Evolutionary conservation across 2,113 vertebrate species (phyloP), one percentile per base, ranked within the genome.

Genomic region (Oreochromis spilurus): DNA sequence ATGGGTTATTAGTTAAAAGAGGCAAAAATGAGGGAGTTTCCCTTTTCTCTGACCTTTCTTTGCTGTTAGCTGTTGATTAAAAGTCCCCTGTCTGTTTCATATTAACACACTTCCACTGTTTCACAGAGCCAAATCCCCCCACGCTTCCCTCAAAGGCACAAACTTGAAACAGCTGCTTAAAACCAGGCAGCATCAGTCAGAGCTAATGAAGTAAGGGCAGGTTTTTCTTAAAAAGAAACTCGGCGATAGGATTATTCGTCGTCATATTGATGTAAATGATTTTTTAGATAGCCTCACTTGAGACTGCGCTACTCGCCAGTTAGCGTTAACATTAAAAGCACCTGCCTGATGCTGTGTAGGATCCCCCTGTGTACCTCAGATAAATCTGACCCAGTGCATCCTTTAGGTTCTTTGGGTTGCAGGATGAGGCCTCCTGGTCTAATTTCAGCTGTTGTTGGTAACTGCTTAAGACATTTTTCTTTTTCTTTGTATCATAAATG

Each of bases 61-160:
- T 54, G 3, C 48, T 72, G 16, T 43, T 67, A 48, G 16, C 52
- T 31, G 13, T 82, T 67, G 31, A 60, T 77, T 80, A 31, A 79
- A 82, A 70, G 34, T 45, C 40, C 36, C 79, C 70, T 21, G 24
- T 88, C 62, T 70, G 89, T 85, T 81, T 86, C 24, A 81, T 81
- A 80, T 85, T 70, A 82, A 50, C 43, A 52, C 72, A 50, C 72
- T 50, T 77, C 70, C 24, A 77, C 45, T 50, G 43, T 77, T 50
- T 50, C 70, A 50, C 24, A n/a, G 26, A 19, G 16, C 26, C 29
- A 50, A 19, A 31, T n/a, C 45, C 26, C 12, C 62, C 14, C 19
- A 12, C 29, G 17, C 80, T 55, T 65, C 3, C 36, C n/a, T 60
- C 13, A 43, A 83, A 80, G 45, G 9, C 14, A 48, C 70, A 75